Evolutionary conservation across 2,797 vertebrate genomes (phyloP), one percentile per base, ranked within the genome.

Genomic region (Karalla daura): DNA sequence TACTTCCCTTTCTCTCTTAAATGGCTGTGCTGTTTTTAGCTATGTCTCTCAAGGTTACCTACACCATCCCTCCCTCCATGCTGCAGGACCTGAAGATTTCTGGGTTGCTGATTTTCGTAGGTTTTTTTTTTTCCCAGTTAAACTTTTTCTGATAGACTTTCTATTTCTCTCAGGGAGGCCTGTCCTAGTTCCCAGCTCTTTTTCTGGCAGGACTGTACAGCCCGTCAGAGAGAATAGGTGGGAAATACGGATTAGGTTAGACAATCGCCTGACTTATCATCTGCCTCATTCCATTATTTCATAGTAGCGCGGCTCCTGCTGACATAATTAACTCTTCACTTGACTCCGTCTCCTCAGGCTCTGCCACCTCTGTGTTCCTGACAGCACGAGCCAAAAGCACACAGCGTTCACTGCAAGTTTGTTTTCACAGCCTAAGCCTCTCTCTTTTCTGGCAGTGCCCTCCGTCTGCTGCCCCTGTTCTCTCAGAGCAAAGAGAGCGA

Each of bases 11-110:
- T 76, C 68, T 64, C n/a, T 78, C 54, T 59, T 56, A 64, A 67
- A 63, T 20, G 23, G 17, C 55, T 1, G 9, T 4, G 21, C 74
- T 84, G 62, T 78, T 83, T 88, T 86, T 82, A 84, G 75, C 61
- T 8, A 28, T 4, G 9, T 74, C 58, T 63, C 37, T 62, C 21
- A 66, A 62, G 66, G 71, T 74, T 74, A 25, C 30, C 50, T 64
- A 15, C 23, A 50, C 35, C 39, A 30, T 41, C 12, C 21, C 46
- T 60, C 49, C 18, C 36, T 28, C 41, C 35, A 43, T 25, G 30
- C 23, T 36, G 5, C 10, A 47, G 63, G 44, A 43, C 35, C 30
- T 8, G 40, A 12, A 76, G 56, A 30, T 69, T 62, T 71, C 47
- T 33, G 7, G 20, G 32, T 56, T 36, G 11, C n/a, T 51, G 20